These are phyloP conservation scores for Austrolebias charrua DNA, from an alignment of 2,797 vertebrate species.

Conservation along the genomic window DNA sequence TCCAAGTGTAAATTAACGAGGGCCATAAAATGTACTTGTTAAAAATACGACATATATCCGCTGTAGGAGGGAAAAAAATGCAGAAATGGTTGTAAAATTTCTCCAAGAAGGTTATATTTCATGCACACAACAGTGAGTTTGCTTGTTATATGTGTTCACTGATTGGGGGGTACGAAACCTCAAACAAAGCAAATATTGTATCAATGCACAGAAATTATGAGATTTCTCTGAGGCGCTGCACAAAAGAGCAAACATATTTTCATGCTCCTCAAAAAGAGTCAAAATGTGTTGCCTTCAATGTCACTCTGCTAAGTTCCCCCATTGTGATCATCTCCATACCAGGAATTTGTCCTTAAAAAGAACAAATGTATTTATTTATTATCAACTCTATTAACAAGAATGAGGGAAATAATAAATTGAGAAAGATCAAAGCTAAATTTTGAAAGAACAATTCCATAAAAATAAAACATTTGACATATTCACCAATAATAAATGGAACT, in stretches of 20 bases:
- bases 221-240: constrained; percentile 5
- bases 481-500: no score
- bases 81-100: neutral
- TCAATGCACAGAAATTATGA: neutral
- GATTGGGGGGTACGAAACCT: neutral
- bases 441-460: no score
- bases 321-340: no score
- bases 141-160: neutral
- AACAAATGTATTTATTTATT: neutral
- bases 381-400: no score
- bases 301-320: no score
- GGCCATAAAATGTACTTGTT: constrained; percentile 11
- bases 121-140: neutral
- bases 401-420: no score
- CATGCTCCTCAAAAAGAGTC: neutral
- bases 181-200: constrained; percentile 6
- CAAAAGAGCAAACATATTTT: neutral
- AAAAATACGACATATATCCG: no score
- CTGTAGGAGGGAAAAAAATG: constrained; percentile 5
- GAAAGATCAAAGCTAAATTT: no score
- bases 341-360: no score
- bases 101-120: neutral
- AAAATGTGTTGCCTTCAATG: neutral
- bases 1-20: constrained; percentile 7
- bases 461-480: no score